phyloP scores from a whole-genome alignment of 1,140 invertebrate species.

The Bombus haemorrhoidalis region DNA sequence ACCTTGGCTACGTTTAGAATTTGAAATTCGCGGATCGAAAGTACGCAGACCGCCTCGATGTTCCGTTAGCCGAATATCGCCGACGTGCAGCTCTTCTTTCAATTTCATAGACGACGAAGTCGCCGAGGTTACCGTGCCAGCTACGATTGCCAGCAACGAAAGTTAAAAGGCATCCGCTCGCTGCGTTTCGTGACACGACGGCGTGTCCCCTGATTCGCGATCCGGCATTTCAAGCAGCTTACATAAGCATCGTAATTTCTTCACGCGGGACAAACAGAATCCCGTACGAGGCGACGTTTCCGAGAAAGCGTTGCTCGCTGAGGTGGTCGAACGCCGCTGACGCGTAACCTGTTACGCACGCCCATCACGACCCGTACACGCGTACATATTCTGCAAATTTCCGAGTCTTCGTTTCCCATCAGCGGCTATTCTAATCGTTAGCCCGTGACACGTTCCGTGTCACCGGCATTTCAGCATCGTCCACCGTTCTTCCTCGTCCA shows the following conservation, averaged over 20 bases:
- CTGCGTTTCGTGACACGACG: not conserved
- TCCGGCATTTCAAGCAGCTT: not conserved
- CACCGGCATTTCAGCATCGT: not conserved
- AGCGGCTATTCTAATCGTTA: conserved; percentile 55
- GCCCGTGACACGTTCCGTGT: conserved; percentile 42
- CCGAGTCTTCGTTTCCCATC: conserved; percentile 38
- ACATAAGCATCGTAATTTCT: not conserved
- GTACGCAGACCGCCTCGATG: not conserved
- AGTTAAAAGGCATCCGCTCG: not conserved
- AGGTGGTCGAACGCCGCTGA: not conserved
- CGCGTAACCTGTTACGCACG: not conserved
- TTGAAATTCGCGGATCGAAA: conserved; percentile 19
- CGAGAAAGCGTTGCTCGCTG: not conserved
- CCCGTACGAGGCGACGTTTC: too few relatives aligned
- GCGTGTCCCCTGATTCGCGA: not conserved
- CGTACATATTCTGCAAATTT: not conserved
- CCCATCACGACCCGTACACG: conserved; percentile 5
- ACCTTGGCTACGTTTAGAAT: not conserved
- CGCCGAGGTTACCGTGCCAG: not conserved
- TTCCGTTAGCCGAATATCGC: conserved; percentile 17
- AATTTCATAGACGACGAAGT: not conserved
- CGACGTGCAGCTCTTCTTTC: not conserved
- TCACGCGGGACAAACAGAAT: not conserved
- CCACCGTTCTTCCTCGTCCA: not conserved
- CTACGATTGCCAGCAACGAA: not conserved